A percentile compares a stretch with the other conserved stretches of the same genome.
Evolutionary conservation across 2,888 invertebrate genomes (phyloP).

Genomic region (Dolichopus griseipennis): DNA sequence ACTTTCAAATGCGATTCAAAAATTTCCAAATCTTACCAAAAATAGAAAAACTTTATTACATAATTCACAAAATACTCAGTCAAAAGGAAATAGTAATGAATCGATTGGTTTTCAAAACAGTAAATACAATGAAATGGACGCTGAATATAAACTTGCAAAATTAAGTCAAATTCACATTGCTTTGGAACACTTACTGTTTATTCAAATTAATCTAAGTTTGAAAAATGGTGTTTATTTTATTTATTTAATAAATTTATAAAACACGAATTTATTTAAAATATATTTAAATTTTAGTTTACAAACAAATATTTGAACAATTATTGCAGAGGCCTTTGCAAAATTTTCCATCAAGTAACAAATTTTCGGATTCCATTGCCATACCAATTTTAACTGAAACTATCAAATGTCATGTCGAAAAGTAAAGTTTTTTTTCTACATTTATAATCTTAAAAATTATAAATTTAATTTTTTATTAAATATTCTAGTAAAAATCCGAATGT

Average conservation of each 20-base stretch:
- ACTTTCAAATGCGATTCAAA: slow-evolving; percentile 33
- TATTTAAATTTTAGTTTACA: slow-evolving; percentile 29
- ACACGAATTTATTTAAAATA: background rate
- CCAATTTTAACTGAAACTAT: slow-evolving; percentile 30
- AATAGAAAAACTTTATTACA: slow-evolving; percentile 37
- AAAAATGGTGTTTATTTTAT: slow-evolving; percentile 29
- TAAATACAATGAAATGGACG: slow-evolving; percentile 32
- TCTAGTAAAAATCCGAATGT: slow-evolving; percentile 36
- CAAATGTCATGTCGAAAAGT: slow-evolving; percentile 33
- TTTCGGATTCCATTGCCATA: slow-evolving; percentile 28
- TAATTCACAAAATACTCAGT: slow-evolving; percentile 24
- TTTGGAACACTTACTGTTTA: slow-evolving; percentile 38
- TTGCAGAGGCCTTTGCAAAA: slow-evolving; percentile 29
- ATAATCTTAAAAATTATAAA: slow-evolving; percentile 2
- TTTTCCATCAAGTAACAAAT: slow-evolving; percentile 24
- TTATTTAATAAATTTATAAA: background rate
- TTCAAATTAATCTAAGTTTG: slow-evolving; percentile 38
- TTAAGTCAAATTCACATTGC: slow-evolving; percentile 38
- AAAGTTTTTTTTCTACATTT: slow-evolving; percentile 10
- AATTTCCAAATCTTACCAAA: slow-evolving; percentile 18
- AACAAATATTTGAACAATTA: slow-evolving; percentile 33
- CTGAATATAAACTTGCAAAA: slow-evolving; percentile 31
- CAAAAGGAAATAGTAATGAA: slow-evolving; percentile 20
- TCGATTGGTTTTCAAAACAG: slow-evolving; percentile 37
- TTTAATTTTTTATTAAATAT: too few species aligned